A percentile compares a stretch with the other conserved stretches of the same genome.
Evolutionary conservation across 2,797 vertebrate species (phyloP).

Genomic region (Euthynnus affinis): DNA sequence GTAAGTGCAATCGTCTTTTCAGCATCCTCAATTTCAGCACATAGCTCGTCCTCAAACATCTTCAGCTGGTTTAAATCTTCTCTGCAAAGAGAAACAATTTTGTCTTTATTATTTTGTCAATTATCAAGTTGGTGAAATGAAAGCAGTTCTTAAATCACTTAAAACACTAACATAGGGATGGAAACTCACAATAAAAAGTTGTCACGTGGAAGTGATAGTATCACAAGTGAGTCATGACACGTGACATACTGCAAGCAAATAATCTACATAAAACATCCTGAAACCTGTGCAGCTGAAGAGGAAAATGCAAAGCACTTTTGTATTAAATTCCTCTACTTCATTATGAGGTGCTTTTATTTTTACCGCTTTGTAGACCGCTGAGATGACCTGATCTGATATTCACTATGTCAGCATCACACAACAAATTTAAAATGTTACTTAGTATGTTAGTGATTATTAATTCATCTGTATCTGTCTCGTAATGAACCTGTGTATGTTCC

Average conservation of each 20-base stretch:
- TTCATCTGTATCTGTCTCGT: too few species aligned
- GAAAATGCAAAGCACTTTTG: neutral
- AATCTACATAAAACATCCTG: neutral
- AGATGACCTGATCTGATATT: neutral
- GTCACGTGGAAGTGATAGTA: neutral
- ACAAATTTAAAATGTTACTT: neutral
- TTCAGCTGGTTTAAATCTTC: constrained; percentile 58
- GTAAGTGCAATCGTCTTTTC: constrained; percentile 38
- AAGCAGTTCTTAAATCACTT: neutral
- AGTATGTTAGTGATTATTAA: neutral
- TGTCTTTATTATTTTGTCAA: neutral
- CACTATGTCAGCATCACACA: neutral
- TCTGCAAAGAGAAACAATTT: constrained; percentile 53
- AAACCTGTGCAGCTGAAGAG: neutral
- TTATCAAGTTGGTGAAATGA: constrained; percentile 12
- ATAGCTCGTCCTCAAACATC: constrained; percentile 33
- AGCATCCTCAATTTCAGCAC: constrained; percentile 51
- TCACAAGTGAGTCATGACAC: neutral
- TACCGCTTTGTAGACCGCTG: too few species aligned
- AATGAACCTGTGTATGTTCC: too few species aligned
- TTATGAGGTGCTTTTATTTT: too few species aligned
- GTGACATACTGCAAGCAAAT: neutral
- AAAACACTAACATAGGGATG: neutral
- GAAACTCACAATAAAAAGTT: constrained; percentile 6
- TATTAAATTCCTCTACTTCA: too few species aligned